Percentiles rank a stretch among this genome's conserved stretches.
Conservation (phyloP, 2,888 invertebrate species). For the Lasioglossum vierecki region DNA sequence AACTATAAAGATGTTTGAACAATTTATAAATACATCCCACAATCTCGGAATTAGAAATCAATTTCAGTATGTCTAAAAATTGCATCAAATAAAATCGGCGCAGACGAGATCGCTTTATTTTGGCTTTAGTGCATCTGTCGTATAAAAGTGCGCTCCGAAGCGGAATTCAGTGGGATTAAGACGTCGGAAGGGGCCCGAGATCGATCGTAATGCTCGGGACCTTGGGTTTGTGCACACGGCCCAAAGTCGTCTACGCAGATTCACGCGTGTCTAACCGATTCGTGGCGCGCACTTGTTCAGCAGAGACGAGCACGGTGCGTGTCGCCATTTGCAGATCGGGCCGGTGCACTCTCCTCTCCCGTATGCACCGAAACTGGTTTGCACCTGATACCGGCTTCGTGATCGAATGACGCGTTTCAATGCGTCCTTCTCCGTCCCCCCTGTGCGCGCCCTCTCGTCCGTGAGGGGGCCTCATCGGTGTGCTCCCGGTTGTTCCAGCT, state of each 20-base stretch:
- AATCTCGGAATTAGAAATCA: too few species aligned
- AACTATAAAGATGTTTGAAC: too few species aligned
- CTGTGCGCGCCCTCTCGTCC: slow-evolving; percentile 17
- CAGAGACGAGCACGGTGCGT: slow-evolving; percentile 63
- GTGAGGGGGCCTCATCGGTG: neutral
- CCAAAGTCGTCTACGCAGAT: neutral
- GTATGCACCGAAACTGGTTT: slow-evolving; percentile 81
- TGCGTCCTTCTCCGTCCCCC: slow-evolving; percentile 68
- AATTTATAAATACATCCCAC: too few species aligned
- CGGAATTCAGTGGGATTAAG: neutral
- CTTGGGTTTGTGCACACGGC: neutral
- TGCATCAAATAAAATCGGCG: too few species aligned
- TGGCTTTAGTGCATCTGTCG: neutral
- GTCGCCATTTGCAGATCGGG: slow-evolving; percentile 76
- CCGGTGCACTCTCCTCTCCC: slow-evolving; percentile 58
- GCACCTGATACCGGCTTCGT: slow-evolving; percentile 82
- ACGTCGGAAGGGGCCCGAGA: neutral
- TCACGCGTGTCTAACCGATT: slow-evolving; percentile 12
- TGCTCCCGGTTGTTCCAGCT: slow-evolving; percentile 24
- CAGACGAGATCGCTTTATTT: neutral
- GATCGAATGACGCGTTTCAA: slow-evolving; percentile 83
- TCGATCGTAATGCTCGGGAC: neutral
- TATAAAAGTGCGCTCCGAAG: neutral
- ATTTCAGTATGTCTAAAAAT: too few species aligned
- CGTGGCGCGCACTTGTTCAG: slow-evolving; percentile 44